Conservation (phyloP, 2,113 vertebrate species). For the Hucho hucho region DNA sequence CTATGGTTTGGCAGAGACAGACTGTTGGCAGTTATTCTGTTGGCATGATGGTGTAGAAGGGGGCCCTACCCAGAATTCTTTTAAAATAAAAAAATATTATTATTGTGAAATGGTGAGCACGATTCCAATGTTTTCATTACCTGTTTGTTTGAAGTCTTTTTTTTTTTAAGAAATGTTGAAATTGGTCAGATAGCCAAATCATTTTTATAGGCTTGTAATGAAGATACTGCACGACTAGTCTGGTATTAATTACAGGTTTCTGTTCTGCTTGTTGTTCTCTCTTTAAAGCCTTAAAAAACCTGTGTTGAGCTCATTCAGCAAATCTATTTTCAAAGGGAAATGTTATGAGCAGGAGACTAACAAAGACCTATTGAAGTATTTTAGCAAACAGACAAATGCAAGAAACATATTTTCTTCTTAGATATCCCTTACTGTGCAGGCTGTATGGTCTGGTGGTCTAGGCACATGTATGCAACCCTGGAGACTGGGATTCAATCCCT, state of each 20-base stretch:
- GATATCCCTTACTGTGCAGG: background rate
- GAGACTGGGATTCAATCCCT: too few relatives aligned
- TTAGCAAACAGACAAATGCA: background rate
- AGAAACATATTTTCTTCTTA: too few relatives aligned
- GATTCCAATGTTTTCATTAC: background rate
- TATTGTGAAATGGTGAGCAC: background rate
- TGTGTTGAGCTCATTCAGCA: background rate
- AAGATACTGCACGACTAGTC: conserved; percentile 17
- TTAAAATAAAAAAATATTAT: background rate
- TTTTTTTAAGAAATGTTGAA: conserved; percentile 5
- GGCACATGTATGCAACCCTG: too few relatives aligned
- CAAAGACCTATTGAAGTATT: background rate
- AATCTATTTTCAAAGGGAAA: background rate
- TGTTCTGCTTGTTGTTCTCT: background rate
- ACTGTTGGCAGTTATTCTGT: background rate
- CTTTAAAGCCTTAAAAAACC: conserved; percentile 12
- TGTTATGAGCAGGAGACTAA: background rate
- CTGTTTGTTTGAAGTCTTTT: conserved; percentile 8
- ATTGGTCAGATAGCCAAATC: background rate
- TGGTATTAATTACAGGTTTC: conserved; percentile 32
- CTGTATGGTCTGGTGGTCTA: too few relatives aligned
- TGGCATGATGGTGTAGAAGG: background rate
- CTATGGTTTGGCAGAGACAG: background rate
- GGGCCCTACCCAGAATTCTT: background rate
- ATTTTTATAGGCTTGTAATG: conserved; percentile 19